These are phyloP conservation scores for Ammodramus savannarum DNA, from an alignment of 2,113 vertebrate species.

Conservation along the genomic window DNA sequence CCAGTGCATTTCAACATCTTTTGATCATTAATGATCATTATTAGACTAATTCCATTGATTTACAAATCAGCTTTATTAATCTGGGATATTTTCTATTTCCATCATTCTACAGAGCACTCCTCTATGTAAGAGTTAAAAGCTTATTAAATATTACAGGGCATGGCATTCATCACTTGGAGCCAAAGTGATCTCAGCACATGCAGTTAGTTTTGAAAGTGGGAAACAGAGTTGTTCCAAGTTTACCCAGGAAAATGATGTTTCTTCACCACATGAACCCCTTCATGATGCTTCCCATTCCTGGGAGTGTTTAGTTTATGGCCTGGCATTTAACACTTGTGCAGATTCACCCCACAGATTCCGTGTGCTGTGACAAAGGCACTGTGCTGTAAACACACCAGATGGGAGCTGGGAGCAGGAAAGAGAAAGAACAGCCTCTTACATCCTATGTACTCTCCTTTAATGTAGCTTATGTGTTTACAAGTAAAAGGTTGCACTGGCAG, in stretches of 20 bases:
- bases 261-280: not conserved
- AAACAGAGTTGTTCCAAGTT: not conserved
- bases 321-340: not conserved
- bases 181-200: not conserved
- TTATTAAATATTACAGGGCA: not conserved
- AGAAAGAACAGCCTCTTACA: not conserved
- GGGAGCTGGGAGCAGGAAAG: not conserved
- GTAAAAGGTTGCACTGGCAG: not conserved
- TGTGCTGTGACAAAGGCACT: not conserved
- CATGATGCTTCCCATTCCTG: not conserved
- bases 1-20: not conserved
- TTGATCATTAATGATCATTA: not conserved
- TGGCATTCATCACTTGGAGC: not conserved
- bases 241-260: not conserved
- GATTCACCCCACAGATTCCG: not conserved
- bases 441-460: not conserved
- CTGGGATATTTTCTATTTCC: not conserved
- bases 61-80: not conserved
- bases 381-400: not conserved
- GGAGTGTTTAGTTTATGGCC: not conserved
- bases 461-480: not conserved
- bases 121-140: not conserved
- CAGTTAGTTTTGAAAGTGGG: conserved; percentile 2
- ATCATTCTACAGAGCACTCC: not conserved
- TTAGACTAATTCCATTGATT: not conserved